A percentile compares a stretch with the other conserved stretches of the same genome.
These are phyloP conservation scores for Sterrhoptilus dennistouni DNA, from an alignment of 2,113 vertebrate genomes.

Conservation along the genomic window DNA sequence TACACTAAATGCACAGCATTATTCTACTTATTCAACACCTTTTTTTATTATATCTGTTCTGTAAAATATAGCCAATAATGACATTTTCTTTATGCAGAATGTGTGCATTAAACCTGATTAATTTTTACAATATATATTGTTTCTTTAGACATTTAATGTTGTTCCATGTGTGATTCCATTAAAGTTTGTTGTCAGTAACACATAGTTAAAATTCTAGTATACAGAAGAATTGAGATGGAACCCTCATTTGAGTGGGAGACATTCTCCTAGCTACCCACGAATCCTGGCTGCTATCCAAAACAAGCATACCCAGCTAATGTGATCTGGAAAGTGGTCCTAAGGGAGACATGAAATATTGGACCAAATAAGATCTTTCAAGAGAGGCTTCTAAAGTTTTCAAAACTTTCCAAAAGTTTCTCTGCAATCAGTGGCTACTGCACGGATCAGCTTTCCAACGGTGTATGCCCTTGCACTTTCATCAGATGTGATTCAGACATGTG, in stretches of 20 bases:
- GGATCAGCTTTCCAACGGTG: background rate
- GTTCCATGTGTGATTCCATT: background rate
- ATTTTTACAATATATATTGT: background rate
- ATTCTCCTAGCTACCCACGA: background rate
- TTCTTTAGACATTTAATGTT: background rate
- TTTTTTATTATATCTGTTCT: background rate
- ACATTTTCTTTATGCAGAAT: background rate
- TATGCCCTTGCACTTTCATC: background rate
- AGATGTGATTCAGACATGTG: background rate
- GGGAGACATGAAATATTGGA: background rate
- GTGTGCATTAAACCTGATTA: background rate
- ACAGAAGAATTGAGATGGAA: background rate
- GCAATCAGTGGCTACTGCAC: background rate
- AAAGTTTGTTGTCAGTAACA: background rate
- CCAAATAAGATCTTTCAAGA: background rate
- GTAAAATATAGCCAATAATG: background rate
- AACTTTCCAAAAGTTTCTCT: background rate
- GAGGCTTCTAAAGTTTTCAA: background rate
- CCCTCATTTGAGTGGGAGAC: background rate
- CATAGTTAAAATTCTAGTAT: background rate
- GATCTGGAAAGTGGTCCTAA: background rate
- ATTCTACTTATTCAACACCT: background rate
- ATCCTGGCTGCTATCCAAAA: background rate
- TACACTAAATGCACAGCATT: background rate
- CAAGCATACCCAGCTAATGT: background rate